These are phyloP conservation scores for Otolemur crassicaudatus DNA, from an alignment of 2,797 vertebrate species.

Conservation along the genomic window DNA sequence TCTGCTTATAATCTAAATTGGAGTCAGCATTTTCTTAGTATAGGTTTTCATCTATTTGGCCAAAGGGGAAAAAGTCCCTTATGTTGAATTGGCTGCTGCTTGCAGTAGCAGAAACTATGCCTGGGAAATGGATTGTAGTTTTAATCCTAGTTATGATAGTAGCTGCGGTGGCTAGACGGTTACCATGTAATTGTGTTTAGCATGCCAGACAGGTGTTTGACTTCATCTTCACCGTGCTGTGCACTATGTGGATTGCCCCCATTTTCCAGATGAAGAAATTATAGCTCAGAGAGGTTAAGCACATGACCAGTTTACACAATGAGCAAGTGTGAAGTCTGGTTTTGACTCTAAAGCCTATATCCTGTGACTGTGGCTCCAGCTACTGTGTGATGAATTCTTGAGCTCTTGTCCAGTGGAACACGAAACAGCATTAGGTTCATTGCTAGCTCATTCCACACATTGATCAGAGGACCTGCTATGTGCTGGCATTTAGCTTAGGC, in stretches of 20 bases:
- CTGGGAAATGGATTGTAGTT: constrained; percentile 41
- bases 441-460: constrained; percentile 22
- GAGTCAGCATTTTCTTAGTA: constrained; percentile 27
- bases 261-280: constrained; percentile 33
- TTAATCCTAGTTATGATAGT: constrained; percentile 8
- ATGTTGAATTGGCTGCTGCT: constrained; percentile 24
- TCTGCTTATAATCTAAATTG: constrained; percentile 26
- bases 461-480: background rate
- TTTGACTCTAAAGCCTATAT: constrained; percentile 7
- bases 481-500: background rate
- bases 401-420: background rate
- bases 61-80: constrained; percentile 1
- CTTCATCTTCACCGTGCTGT: constrained; percentile 42
- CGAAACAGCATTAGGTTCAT: constrained; percentile 9
- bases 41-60: constrained; percentile 56
- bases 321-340: constrained; percentile 30
- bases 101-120: constrained; percentile 33
- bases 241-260: constrained; percentile 25
- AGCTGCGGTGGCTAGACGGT: constrained; percentile 40
- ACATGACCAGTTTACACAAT: background rate
- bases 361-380: background rate
- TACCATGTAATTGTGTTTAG: constrained; percentile 28
- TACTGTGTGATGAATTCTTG: background rate
- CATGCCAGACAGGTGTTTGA: background rate
- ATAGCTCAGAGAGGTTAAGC: constrained; percentile 50